A percentile compares a stretch with the other conserved stretches of the same genome.
These are phyloP conservation scores for Brachyhypopomus gauderio DNA, from an alignment of 2,113 vertebrate genomes.

Conservation along the genomic window DNA sequence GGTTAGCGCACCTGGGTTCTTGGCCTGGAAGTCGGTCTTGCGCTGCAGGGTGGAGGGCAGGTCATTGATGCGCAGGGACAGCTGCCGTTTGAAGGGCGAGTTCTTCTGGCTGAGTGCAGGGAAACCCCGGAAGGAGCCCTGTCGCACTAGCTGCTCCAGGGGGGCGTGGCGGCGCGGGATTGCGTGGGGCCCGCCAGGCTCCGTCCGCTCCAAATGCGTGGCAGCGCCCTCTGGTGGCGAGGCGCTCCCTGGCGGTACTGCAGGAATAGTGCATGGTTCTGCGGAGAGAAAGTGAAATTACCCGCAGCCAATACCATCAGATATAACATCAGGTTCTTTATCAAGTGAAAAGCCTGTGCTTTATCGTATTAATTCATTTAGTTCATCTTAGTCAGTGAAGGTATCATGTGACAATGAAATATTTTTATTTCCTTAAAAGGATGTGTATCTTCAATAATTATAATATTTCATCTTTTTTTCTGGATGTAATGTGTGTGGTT, in stretches of 20 bases:
- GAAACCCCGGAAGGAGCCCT: conserved; percentile 91
- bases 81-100: conserved; percentile 91
- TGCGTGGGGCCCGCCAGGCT: conserved; percentile 80
- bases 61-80: conserved; percentile 89
- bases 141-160: conserved; percentile 89
- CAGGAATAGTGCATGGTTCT: conserved; percentile 69
- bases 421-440: too few relatives aligned
- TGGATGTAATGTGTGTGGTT: too few relatives aligned
- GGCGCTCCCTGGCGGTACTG: conserved; percentile 72
- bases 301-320: too few relatives aligned
- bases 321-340: background rate
- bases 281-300: conserved; percentile 2
- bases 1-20: conserved; percentile 75
- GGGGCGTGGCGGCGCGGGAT: conserved; percentile 90
- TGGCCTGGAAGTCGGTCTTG: conserved; percentile 82
- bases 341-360: background rate
- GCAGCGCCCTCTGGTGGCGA: conserved; percentile 83
- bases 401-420: too few relatives aligned
- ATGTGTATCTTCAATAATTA: too few relatives aligned
- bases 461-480: too few relatives aligned
- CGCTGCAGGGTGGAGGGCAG: conserved; percentile 90
- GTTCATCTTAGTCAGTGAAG: too few relatives aligned
- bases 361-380: too few relatives aligned
- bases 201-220: conserved; percentile 79
- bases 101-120: conserved; percentile 90